Base-by-base conservation (phyloP, 2,113 vertebrate genomes). In the Acinonyx jubatus region DNA sequence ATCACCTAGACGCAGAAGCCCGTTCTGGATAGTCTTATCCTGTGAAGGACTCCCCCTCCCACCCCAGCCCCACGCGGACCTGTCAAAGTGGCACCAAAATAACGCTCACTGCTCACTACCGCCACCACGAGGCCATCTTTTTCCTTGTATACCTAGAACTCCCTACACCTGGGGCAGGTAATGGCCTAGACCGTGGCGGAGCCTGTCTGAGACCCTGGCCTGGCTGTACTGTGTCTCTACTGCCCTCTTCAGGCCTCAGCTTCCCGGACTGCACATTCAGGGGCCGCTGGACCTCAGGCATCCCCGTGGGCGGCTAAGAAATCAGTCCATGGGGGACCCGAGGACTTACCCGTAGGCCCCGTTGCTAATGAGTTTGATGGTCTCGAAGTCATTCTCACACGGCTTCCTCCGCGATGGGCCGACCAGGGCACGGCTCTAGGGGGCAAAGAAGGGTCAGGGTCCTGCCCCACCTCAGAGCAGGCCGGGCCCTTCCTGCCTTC, bases 341-440 rank as follows among this genome's bases (percentile, higher is more conserved):
- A 13, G 33, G 71, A 89, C 99, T 99, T 98, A 99, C 99, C 99
- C 99, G 0, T 99, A 99, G 65, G 99, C 99, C 18, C 99, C 99
- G 0, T 99, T 99, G 98, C 99, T 99, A 98, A 99, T 99, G 78
- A 99, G 99, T 95, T 99, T 99, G 98, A 99, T 99, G 52, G 99
- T 99, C 98, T 99, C 99, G 57, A 99, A 99, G 98, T 99, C 99
- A 0, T 98, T 99, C 98, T 99, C 99, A 0, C 99, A 98, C 0
- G 99, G 99, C 96, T 99, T 99, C 97, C 99, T 99, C 97, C 99
- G 99, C 0, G 99, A 99, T 4, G 99, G 98, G 0, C 99, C 98
- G 11, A 98, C 87, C 0, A 98, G 98, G 25, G 98, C 91, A n/a
- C 99, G 99, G 97, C 83, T 99, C 99, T 99, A 94, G n/a, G 69